Evolutionary conservation across 2,113 vertebrate genomes (phyloP), one percentile per base, ranked within the genome.

Genomic region (Mesitornis unicolor): DNA sequence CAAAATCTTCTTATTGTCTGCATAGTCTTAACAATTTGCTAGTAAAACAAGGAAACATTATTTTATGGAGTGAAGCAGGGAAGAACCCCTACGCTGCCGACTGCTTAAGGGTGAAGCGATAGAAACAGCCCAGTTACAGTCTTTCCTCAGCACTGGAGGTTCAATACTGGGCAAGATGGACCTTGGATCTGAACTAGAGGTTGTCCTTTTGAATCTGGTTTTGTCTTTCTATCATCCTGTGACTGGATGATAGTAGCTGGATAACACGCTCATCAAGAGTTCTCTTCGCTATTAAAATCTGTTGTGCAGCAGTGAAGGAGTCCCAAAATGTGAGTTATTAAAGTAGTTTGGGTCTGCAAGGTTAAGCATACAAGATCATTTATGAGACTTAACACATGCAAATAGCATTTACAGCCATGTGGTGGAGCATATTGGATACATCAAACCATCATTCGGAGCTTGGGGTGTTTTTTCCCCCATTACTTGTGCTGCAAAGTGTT

Each of bases 361-460:
- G 24, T 92, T 97, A 92, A 78, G 74, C n/a, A 22, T 31, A 16
- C 42, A 22, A 60, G 47, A 24, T 90, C 54, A 14, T 73, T 92
- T 92, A 48, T 75, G 80, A 84, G 60, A 51, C 40, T 84, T 70
- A 85, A 40, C 7, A 2, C 73, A 75, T 75, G 51, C 89, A 89
- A 60, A 69, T 59, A 88, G 51, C 86, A 51, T 70, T 92, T 93
- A 45, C 48, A 64, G 45, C 76, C 76, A 68, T 90, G 89, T 95
- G 80, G 47, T 38, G 7, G 71, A 93, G 38, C 83, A 89, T 93
- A 89, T 70, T 95, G 93, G 76, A 45, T 89, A n/a, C 35, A 91
- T 95, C 88, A 95, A 35, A 40, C 54, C 45, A 24, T 60, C 38
- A 12, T 87, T 73, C 38, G 28, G 21, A 51, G 26, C 73, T 90